Percentiles rank a stretch among this genome's conserved stretches.
phyloP scores from a whole-genome alignment of 2,797 vertebrate genomes.

The Austrolebias charrua region DNA sequence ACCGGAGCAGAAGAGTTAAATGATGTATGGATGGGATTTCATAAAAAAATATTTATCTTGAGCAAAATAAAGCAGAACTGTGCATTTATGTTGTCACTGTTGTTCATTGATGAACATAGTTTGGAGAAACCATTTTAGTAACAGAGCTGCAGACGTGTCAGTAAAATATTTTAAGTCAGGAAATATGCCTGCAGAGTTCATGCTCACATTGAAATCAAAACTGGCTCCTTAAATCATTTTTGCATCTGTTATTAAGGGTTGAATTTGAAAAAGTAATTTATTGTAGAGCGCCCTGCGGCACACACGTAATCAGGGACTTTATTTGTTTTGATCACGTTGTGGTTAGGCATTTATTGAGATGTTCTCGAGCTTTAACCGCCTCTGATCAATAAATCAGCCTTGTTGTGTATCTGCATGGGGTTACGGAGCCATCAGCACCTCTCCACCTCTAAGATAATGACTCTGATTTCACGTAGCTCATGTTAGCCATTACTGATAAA shows the following conservation, averaged over 20 bases:
- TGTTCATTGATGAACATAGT: too few species aligned
- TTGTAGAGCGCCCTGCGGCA: background rate
- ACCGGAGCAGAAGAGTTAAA: too few species aligned
- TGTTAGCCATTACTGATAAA: slow-evolving; percentile 87
- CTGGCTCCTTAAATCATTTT: background rate
- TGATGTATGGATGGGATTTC: too few species aligned
- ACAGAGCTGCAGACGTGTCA: slow-evolving; percentile 10
- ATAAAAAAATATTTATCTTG: too few species aligned
- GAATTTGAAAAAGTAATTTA: slow-evolving; percentile 1
- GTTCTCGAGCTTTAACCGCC: slow-evolving; percentile 44
- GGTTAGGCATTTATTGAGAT: slow-evolving; percentile 61
- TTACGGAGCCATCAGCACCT: slow-evolving; percentile 23
- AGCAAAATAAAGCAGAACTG: too few species aligned
- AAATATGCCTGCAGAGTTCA: background rate
- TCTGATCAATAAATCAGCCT: slow-evolving; percentile 50
- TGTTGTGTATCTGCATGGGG: slow-evolving; percentile 36
- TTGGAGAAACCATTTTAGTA: slow-evolving; percentile 16
- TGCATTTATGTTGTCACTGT: too few species aligned
- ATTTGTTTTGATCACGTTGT: slow-evolving; percentile 53
- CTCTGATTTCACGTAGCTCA: slow-evolving; percentile 76
- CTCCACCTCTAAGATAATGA: slow-evolving; percentile 74
- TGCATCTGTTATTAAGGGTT: slow-evolving; percentile 3
- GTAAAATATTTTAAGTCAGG: background rate
- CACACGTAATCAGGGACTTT: slow-evolving; percentile 38
- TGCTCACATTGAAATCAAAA: slow-evolving; percentile 1